Percentiles rank a stretch among this genome's conserved stretches.
Conservation (phyloP, 2,888 invertebrate species). For the Lasioglossum zephyrum region DNA sequence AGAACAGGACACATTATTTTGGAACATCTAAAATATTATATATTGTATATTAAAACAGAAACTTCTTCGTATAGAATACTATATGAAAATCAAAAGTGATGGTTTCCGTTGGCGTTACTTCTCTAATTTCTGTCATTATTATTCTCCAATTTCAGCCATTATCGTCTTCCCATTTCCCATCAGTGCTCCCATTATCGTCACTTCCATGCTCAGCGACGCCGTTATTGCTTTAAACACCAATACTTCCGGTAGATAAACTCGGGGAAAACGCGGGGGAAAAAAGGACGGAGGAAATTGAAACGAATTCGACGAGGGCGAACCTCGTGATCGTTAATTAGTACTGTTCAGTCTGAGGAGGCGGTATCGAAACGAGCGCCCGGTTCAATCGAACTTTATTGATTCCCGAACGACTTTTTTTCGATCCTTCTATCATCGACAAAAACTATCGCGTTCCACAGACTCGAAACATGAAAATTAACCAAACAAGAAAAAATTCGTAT, state of each 20-base stretch:
- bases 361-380: neutral
- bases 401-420: neutral
- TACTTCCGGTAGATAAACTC: neutral
- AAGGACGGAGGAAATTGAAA: neutral
- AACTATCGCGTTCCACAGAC: neutral
- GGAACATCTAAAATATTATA: too few relatives aligned
- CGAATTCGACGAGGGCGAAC: conserved; percentile 13
- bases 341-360: neutral
- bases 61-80: neutral
- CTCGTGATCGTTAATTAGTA: conserved; percentile 40
- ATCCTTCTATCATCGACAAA: neutral
- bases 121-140: conserved; percentile 36
- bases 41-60: neutral
- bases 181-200: conserved; percentile 13
- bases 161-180: conserved; percentile 20
- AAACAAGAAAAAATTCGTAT: neutral
- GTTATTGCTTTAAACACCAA: conserved; percentile 1
- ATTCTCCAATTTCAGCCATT: conserved; percentile 31
- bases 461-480: neutral
- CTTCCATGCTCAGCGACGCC: conserved; percentile 13
- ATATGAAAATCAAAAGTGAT: neutral
- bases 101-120: conserved; percentile 3
- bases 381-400: neutral
- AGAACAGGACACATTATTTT: too few relatives aligned
- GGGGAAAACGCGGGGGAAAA: neutral